Base-by-base conservation (phyloP, 2,113 vertebrate species). In the Platichthys stellatus region DNA sequence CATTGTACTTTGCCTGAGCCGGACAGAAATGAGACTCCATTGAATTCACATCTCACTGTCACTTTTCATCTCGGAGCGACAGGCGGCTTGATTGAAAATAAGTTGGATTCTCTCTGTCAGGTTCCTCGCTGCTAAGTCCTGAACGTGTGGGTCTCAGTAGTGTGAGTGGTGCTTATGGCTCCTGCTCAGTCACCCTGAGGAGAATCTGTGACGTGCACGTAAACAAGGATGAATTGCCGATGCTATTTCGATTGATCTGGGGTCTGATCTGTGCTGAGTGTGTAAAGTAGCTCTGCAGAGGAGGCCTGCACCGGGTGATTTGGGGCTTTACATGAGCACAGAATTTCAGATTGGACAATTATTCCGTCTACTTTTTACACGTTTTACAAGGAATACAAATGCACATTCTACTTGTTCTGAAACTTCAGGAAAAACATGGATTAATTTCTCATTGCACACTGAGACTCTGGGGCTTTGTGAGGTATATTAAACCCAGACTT, bases 31-130 rank as follows among this genome's bases (percentile, higher is more conserved):
- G 53, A 47, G 3, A 59, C 58, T 74, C 79, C 38, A 72, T 23
- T 89, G 56, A 78, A 80, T 85, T 74, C 75, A 26, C 72, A 82
- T 82, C 67, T 66, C 9, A 21, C 82, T 81, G 80, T 85, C 83
- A 82, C 76, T 86, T 74, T 78, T 84, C 78, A 70, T 84, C 78
- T 62, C 69, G 24, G 80, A 56, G 67, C 21, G 64, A 89, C 61
- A 43, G 61, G 24, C 63, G 9, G 61, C 73, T 81, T 81, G 76
- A 75, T 56, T 77, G 70, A 75, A 84, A 82, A 80, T 69, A 76
- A 85, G 69, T 60, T 76, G 74, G 73, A 84, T 78, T 86, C 81
- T 59, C 59, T 67, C 76, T 79, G 64, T 80, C 69, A 72, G 66
- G 63, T n/a, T 65, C 28, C 18, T 67, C 0, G 40, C 40, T 43